Evolutionary conservation across 1,140 invertebrate species (phyloP).

Genomic region (Leptopilina boulardi): DNA sequence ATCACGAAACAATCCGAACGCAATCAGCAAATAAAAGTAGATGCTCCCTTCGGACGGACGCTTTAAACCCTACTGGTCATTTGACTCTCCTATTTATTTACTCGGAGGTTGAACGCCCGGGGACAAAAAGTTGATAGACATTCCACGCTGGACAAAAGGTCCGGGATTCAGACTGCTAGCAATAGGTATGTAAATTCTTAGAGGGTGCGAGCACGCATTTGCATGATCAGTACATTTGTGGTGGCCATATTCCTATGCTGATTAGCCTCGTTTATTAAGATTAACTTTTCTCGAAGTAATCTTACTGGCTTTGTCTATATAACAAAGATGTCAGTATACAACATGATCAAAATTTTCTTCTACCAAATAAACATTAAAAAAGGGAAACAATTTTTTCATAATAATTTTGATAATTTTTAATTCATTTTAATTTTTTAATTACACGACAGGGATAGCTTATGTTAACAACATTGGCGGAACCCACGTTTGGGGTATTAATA

Average conservation of each 20-base stretch:
- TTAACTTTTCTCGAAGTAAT: conserved; percentile 75
- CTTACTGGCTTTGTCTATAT: conserved; percentile 50
- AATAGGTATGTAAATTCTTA: conserved; percentile 72
- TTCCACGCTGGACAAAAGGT: conserved; percentile 68
- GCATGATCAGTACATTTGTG: conserved; percentile 73
- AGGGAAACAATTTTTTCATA: too few species aligned
- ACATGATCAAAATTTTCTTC: too few species aligned
- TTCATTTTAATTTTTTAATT: too few species aligned
- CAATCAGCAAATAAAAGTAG: conserved; percentile 77
- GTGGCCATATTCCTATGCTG: conserved; percentile 58
- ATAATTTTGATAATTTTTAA: too few species aligned
- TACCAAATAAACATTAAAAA: too few species aligned
- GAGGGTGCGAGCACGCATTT: conserved; percentile 65
- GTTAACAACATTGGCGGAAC: neutral
- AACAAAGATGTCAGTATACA: conserved; percentile 55
- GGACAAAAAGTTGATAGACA: conserved; percentile 75
- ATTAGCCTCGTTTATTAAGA: conserved; percentile 77
- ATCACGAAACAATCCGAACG: conserved; percentile 77
- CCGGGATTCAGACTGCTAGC: conserved; percentile 49
- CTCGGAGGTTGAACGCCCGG: conserved; percentile 59
- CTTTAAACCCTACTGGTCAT: conserved; percentile 75
- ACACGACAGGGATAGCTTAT: neutral
- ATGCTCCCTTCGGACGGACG: conserved; percentile 63
- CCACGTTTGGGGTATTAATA: too few species aligned
- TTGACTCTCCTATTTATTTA: conserved; percentile 73